These are phyloP conservation scores for Miichthys miiuy DNA, from an alignment of 2,797 vertebrate species.

Conservation along the genomic window DNA sequence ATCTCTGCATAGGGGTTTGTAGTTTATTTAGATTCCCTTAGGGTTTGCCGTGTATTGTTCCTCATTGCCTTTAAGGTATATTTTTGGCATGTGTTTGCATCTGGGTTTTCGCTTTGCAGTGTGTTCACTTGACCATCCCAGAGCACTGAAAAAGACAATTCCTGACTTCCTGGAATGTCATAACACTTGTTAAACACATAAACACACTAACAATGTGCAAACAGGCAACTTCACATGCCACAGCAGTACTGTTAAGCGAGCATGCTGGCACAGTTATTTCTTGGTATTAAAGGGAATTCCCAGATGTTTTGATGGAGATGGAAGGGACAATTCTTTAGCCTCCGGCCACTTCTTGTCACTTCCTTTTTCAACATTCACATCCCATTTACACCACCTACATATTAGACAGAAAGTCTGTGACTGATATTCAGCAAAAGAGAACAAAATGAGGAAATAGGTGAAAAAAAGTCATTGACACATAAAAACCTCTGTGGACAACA, in stretches of 20 bases:
- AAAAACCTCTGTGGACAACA: constrained; percentile 12
- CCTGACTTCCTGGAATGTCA: constrained; percentile 77
- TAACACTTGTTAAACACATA: constrained; percentile 69
- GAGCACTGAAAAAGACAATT: constrained; percentile 70
- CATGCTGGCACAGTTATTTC: constrained; percentile 44
- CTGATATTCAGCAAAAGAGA: constrained; percentile 10
- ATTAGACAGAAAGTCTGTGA: constrained; percentile 10
- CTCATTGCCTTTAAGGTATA: constrained; percentile 68
- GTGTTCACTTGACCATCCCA: constrained; percentile 65
- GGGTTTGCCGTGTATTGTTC: constrained; percentile 76
- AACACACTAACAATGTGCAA: constrained; percentile 56
- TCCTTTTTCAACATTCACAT: constrained; percentile 22
- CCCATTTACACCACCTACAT: constrained; percentile 3
- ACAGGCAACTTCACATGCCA: constrained; percentile 36
- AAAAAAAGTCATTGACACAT: constrained; percentile 35
- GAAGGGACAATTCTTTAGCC: constrained; percentile 30
- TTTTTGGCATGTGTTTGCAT: constrained; percentile 73
- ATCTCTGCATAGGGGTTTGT: constrained; percentile 3
- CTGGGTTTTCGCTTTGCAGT: constrained; percentile 64
- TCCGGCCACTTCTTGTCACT: constrained; percentile 35
- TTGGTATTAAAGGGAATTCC: constrained; percentile 30
- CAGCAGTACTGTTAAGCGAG: constrained; percentile 8
- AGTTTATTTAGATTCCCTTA: constrained; percentile 63
- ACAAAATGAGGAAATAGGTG: constrained; percentile 1
- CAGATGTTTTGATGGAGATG: constrained; percentile 32